These are phyloP conservation scores for Campaea margaritaria DNA, from an alignment of 2,888 invertebrate genomes.

Conservation along the genomic window DNA sequence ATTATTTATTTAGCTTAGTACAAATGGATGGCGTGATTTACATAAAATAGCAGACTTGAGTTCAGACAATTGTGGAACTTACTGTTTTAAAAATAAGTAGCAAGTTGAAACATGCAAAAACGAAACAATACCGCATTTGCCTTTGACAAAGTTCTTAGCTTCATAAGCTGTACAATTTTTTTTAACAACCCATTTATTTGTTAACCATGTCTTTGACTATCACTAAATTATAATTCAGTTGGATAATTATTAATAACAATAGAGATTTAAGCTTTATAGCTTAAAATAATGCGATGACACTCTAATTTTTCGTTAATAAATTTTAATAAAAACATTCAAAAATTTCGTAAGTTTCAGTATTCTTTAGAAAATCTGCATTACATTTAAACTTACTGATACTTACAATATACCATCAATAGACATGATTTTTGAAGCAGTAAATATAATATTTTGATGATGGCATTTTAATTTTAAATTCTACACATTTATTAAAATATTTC, in stretches of 20 bases:
- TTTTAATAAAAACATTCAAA: not conserved
- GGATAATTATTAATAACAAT: not conserved
- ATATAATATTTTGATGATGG: no score
- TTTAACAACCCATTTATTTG: conserved; percentile 1
- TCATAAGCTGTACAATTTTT: not conserved
- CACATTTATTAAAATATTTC: no score
- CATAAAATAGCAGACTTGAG: not conserved
- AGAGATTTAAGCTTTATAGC: no score
- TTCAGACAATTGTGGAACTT: no score
- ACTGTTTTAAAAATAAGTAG: not conserved
- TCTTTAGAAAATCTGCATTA: no score
- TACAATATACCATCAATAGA: no score
- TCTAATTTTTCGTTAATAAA: not conserved
- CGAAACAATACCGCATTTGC: not conserved
- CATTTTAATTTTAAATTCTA: no score
- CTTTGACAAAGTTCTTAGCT: conserved; percentile 1
- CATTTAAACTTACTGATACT: no score
- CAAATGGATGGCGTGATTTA: not conserved
- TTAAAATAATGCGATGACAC: no score
- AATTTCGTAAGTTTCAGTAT: no score
- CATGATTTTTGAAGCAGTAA: no score
- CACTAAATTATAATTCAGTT: not conserved
- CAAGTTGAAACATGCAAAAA: not conserved
- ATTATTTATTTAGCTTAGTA: not conserved
- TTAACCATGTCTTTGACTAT: conserved; percentile 1